Base-by-base conservation (phyloP, 2,113 vertebrate genomes). In the Rhineura floridana region DNA sequence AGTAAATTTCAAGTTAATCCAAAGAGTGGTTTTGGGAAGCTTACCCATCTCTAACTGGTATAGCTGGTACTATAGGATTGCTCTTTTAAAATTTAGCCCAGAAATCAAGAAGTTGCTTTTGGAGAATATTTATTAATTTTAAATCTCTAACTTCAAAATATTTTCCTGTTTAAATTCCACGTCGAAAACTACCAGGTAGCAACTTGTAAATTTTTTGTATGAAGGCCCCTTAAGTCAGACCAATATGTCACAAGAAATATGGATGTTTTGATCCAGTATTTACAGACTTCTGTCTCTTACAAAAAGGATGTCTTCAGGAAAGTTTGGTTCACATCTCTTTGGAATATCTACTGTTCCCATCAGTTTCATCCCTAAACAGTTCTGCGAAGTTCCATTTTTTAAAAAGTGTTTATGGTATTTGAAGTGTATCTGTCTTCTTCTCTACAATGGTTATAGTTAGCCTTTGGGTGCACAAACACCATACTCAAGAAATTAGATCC, bases 381-480 rank as follows among this genome's bases (percentile, higher is more conserved):
- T n/a, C n/a, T n/a, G n/a, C n/a, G n/a, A n/a, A 1, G 0, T 84
- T 28, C 78, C 44, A 87, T 1, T 52, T 86, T 59, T 33, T 90
- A 79, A 91, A 83, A 91, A 77, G 4, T 42, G 42, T 10, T 23
- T 72, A 59, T 87, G n/a, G 10, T 44, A 69, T 87, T 0, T 0
- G 36, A 39, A 2, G 0, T 85, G 86, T 89, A 78, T 55, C 0
- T 80, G 83, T 90, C 82, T 63, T 82, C 48, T 48, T 62, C 48
- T 12, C 0, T 0, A 17, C 25, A 52, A 0, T 2, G 78, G 13
- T 76, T 42, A 79, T 86, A 42, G 42, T 42, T 42, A 59, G 39
- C 67, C 82, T 81, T 81, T 2, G 77, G 76, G 8, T 2, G 19
- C 8, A 19, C 6, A 50, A 70, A 36, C 15, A 55, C 55, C 25